These are phyloP conservation scores for Byasa hedistus DNA, from an alignment of 2,888 invertebrate genomes.

Conservation along the genomic window DNA sequence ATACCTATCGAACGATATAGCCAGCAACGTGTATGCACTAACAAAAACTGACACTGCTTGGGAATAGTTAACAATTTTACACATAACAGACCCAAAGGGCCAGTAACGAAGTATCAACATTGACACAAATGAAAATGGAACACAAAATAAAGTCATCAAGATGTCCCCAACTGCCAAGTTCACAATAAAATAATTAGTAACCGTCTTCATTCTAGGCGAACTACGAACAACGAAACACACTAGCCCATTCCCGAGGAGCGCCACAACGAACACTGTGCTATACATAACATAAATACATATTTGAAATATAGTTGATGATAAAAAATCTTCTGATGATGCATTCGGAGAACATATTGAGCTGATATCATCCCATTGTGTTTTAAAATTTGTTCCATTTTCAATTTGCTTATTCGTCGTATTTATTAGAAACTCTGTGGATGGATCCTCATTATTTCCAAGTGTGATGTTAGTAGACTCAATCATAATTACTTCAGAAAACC, in stretches of 20 bases:
- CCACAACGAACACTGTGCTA: conserved; percentile 84
- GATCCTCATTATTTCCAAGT: conserved; percentile 29
- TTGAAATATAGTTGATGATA: conserved; percentile 79
- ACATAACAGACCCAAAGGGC: conserved; percentile 92
- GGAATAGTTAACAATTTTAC: conserved; percentile 90
- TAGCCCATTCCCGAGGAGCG: conserved; percentile 86
- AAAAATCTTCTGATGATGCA: conserved; percentile 49
- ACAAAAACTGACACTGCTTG: conserved; percentile 90
- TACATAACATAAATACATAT: conserved; percentile 85
- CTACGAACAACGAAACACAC: conserved; percentile 93
- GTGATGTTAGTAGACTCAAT: conserved; percentile 15
- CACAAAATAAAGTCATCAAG: conserved; percentile 93
- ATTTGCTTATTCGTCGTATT: conserved; percentile 36
- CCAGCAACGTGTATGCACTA: conserved; percentile 93
- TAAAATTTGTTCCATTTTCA: conserved; percentile 40
- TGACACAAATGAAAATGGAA: conserved; percentile 93
- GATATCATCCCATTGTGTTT: conserved; percentile 53
- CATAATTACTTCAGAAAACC: conserved; percentile 24
- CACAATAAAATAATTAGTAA: conserved; percentile 95
- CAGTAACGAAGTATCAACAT: conserved; percentile 89
- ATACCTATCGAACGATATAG: conserved; percentile 94
- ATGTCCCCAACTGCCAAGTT: conserved; percentile 94
- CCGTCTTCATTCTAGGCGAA: conserved; percentile 92
- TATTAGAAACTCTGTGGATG: conserved; percentile 36
- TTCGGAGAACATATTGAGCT: conserved; percentile 46